Base-by-base conservation (phyloP, 2,113 vertebrate species). In the Shinisaurus crocodilurus region DNA sequence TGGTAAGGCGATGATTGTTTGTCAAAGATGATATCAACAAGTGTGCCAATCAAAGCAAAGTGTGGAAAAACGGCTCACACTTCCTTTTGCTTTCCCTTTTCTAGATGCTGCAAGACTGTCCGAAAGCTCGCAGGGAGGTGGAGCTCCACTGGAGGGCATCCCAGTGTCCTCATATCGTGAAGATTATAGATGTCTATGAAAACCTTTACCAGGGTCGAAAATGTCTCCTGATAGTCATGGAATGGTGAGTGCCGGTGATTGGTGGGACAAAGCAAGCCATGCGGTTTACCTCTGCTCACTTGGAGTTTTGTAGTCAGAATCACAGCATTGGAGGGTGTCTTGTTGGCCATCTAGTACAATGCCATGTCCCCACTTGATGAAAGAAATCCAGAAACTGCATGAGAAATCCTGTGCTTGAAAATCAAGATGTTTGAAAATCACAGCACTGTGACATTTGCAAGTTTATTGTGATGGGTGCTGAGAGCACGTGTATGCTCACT, bases 171-270 rank as follows among this genome's bases (percentile, higher is more conserved):
- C 98, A 99, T 96, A 99, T 99, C 5, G 99, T 99, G 40, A 97
- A 98, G 75, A 99, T 99, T 89, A 97, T 99, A 92, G 99, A 99
- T 0, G 98, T 99, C 92, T 99, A 98, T 2, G 99, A 99, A 95
- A 99, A 99, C 94, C 98, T 99, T 16, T 99, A 99, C 81, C 98
- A 99, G 77, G 95, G 97, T 10, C 97, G 97, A 90, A 99, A 99
- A 93, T 99, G 99, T 94, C 97, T 99, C 88, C 98, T 99, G 89
- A 99, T 99, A 29, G 98, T 99, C 93, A 99, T 99, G 99, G 99
- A 99, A 94, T 99, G 99, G 99, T 99, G 89, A 98, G 98, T 86
- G 4, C 87, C 23, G 43, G 45, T 63, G 60, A 34, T 7, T 67
- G 1, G 0, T 90, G 70, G 20, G 0, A 5, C 0, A 0, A 0